Conservation (phyloP, 2,888 invertebrate species). For the Sinohyriopsis cumingii region DNA sequence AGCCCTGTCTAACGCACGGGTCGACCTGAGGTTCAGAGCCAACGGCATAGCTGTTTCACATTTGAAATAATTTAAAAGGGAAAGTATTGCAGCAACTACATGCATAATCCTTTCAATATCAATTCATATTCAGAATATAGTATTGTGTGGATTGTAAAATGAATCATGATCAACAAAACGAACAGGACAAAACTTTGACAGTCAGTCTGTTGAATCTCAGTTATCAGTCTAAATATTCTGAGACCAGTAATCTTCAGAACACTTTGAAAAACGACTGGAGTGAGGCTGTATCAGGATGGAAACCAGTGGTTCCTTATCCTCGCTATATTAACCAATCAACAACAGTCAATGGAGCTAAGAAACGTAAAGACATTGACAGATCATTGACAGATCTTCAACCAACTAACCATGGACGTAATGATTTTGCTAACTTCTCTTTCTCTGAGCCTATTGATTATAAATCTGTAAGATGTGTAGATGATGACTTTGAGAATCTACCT, state of each 20-base stretch:
- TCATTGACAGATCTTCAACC: slow-evolving; percentile 23
- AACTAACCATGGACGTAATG: not conserved
- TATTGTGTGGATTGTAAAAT: not conserved
- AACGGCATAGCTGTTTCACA: not conserved
- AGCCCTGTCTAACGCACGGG: too few species aligned
- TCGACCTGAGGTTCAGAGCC: not conserved
- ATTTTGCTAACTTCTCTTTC: slow-evolving; percentile 12
- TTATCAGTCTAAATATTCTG: slow-evolving; percentile 30
- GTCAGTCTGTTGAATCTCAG: slow-evolving; percentile 32
- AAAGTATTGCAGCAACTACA: not conserved
- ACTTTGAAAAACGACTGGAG: slow-evolving; percentile 38
- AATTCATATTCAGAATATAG: not conserved
- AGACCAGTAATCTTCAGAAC: slow-evolving; percentile 24
- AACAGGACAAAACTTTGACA: slow-evolving; percentile 32
- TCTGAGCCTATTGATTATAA: slow-evolving; percentile 21
- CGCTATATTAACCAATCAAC: slow-evolving; percentile 21
- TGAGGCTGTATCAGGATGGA: slow-evolving; percentile 56
- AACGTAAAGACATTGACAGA: slow-evolving; percentile 29
- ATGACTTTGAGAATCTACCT: slow-evolving; percentile 41
- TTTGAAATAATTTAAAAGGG: not conserved
- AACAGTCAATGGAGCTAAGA: slow-evolving; percentile 15
- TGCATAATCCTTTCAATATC: not conserved
- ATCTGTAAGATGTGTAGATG: slow-evolving; percentile 47
- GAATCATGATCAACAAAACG: slow-evolving; percentile 18
- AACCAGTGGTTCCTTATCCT: slow-evolving; percentile 33